phyloP scores from a whole-genome alignment of 2,113 vertebrate species.

The Anguilla rostrata region DNA sequence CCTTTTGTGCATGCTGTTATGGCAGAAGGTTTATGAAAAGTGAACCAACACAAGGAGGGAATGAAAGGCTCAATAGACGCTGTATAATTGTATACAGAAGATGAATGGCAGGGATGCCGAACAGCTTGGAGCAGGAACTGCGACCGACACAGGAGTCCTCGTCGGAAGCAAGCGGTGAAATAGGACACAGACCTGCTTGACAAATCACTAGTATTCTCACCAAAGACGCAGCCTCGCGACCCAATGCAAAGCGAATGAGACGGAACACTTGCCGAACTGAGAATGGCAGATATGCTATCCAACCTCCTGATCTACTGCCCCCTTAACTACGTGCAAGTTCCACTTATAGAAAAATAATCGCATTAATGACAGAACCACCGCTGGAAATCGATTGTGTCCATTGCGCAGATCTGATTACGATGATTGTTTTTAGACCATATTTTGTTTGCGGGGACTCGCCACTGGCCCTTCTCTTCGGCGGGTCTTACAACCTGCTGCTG shows the following conservation, averaged over 20 bases:
- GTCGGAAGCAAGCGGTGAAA: background rate
- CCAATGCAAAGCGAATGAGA: background rate
- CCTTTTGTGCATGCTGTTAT: slow-evolving; percentile 59
- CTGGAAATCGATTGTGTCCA: slow-evolving; percentile 16
- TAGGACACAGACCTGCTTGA: no score
- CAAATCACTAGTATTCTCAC: background rate
- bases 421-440: slow-evolving; percentile 12
- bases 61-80: slow-evolving; percentile 64
- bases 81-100: slow-evolving; percentile 35
- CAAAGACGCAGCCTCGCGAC: background rate
- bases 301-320: background rate
- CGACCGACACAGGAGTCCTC: background rate
- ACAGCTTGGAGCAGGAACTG: background rate
- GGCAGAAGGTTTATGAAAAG: slow-evolving; percentile 49
- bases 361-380: slow-evolving; percentile 18
- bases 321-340: slow-evolving; percentile 10
- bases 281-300: background rate
- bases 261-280: background rate
- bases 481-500: background rate
- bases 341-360: slow-evolving; percentile 26
- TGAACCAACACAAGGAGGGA: slow-evolving; percentile 44
- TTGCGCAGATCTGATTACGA: slow-evolving; percentile 15
- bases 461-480: background rate
- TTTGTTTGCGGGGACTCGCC: background rate
- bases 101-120: slow-evolving; percentile 2